Percentiles rank a stretch among this genome's conserved stretches.
phyloP scores from a whole-genome alignment of 2,888 invertebrate genomes.

The Heliothis peltigera region DNA sequence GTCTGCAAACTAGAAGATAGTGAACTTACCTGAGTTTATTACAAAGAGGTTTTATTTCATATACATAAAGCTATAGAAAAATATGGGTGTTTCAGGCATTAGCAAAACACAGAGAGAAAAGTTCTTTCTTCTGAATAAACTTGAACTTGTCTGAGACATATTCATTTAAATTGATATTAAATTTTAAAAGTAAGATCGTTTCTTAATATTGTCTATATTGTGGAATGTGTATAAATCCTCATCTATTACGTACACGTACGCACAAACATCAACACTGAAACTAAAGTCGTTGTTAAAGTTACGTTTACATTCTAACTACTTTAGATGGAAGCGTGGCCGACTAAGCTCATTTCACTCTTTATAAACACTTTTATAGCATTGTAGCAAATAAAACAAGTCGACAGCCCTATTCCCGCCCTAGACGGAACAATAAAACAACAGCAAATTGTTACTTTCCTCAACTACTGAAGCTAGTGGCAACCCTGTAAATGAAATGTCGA shows the following conservation, averaged over 20 bases:
- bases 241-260: not conserved
- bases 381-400: constrained; percentile 64
- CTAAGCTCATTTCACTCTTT: constrained; percentile 61
- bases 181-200: no score
- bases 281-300: constrained; percentile 41
- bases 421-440: constrained; percentile 63
- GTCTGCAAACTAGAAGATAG: no score
- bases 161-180: no score
- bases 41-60: no score
- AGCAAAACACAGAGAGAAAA: no score
- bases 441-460: constrained; percentile 64
- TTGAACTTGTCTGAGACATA: no score
- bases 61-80: no score
- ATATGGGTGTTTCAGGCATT: no score
- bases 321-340: constrained; percentile 32
- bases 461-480: constrained; percentile 50
- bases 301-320: constrained; percentile 46
- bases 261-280: constrained; percentile 10
- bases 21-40: no score
- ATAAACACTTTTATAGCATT: constrained; percentile 60
- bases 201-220: no score
- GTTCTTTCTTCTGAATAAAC: no score
- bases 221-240: no score
- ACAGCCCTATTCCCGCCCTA: constrained; percentile 62
- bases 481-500: constrained; percentile 63